These are phyloP conservation scores for Coranthus polyacanthus DNA, from an alignment of 2,797 vertebrate species.

Conservation along the genomic window DNA sequence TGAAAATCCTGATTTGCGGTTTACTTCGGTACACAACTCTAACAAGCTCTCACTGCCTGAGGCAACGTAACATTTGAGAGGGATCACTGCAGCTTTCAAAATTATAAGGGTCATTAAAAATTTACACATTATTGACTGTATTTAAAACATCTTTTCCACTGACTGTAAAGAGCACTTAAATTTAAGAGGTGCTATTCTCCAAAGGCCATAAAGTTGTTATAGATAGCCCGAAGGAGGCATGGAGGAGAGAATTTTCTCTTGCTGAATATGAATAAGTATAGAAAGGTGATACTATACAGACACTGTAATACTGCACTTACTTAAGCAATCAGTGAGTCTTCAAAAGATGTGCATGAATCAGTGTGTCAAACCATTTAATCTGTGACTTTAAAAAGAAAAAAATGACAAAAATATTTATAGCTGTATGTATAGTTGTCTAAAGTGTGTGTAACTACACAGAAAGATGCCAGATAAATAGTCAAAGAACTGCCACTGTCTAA, in stretches of 20 bases:
- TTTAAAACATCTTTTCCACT: conserved; percentile 85
- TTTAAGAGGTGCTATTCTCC: conserved; percentile 84
- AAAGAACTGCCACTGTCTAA: conserved; percentile 63
- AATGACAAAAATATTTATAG: conserved; percentile 57
- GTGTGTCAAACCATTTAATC: conserved; percentile 66
- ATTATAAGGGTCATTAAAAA: conserved; percentile 85
- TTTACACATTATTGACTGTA: conserved; percentile 85
- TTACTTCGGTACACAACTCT: conserved; percentile 73
- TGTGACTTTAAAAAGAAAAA: conserved; percentile 57
- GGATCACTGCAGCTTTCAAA: conserved; percentile 78
- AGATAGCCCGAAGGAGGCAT: conserved; percentile 76
- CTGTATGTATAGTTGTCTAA: conserved; percentile 58
- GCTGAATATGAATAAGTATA: conserved; percentile 74
- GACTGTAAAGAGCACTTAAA: conserved; percentile 85
- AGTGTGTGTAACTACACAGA: conserved; percentile 64
- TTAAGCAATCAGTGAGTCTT: conserved; percentile 49
- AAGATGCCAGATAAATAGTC: conserved; percentile 65
- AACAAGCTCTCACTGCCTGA: conserved; percentile 76
- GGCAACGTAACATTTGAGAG: conserved; percentile 78
- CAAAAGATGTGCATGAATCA: conserved; percentile 67
- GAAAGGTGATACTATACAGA: conserved; percentile 56
- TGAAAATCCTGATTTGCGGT: conserved; percentile 63
- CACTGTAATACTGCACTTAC: conserved; percentile 53
- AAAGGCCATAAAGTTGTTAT: conserved; percentile 83
- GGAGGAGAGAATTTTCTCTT: conserved; percentile 62